Evolutionary conservation across 2,797 vertebrate genomes (phyloP), one percentile per base, ranked within the genome.

Genomic region (Ambastaia sidthimunki): DNA sequence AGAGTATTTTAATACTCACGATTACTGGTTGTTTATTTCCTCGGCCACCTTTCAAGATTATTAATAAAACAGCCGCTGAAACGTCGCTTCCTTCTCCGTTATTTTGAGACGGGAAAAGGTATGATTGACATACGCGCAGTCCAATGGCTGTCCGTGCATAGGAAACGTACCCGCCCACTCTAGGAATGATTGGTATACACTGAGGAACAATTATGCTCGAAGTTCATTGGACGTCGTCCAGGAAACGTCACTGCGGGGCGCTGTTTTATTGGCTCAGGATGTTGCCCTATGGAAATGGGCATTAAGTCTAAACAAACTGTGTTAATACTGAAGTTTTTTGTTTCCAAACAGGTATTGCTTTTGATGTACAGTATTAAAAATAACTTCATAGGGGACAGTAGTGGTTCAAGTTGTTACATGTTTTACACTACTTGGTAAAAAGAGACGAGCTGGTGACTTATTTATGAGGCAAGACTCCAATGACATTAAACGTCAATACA

Each of bases 271-370:
- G 92, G 92, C 23, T 83, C 0, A 50, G 11, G 25, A n/a, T 21
- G 57, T 23, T 57, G 55, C 10, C 11, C 2, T 88, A 89, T 92
- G 91, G 92, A 90, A 92, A 93, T 91, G 91, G 91, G 91, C 90
- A 52, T 67, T 44, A 55, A 50, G 67, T 60, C 44, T 54, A 55
- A 18, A 63, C 18, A 21, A 59, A 59, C 11, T 18, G 21, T 57
- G 21, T 57, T 19, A 9, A 23, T 3, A 21, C 2, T n/a, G 2
- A 50, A 23, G 9, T 12, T 12, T 15, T 19, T 54, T 54, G 37
- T 41, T 50, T 50, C 12, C 47, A 47, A 47, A 47, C 10, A 50
- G 47, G 15, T 16, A 18, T 18, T 50, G 48, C 15, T 50, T 18
- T 50, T 15, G 4, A 50, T 13, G 16, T 50, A 6, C 16, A 50